Evolutionary conservation across 1,140 invertebrate genomes (phyloP).

Genomic region (Drosophila nannoptera): DNA sequence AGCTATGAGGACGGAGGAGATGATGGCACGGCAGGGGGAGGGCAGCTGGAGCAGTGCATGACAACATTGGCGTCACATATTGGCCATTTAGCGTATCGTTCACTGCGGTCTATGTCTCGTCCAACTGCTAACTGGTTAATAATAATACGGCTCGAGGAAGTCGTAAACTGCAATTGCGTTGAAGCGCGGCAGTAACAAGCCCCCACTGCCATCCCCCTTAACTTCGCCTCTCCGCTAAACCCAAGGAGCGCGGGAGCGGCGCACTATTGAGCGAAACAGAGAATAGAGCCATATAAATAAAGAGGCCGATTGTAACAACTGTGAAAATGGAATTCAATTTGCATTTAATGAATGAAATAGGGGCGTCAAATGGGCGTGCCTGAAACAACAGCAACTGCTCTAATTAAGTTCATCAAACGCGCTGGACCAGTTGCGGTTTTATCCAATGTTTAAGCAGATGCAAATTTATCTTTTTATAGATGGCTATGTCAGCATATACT

Average conservation of each 20-base stretch:
- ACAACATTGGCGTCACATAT: constrained; percentile 48
- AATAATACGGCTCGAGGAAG: constrained; percentile 52
- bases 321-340: constrained; percentile 41
- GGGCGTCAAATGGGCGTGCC: neutral
- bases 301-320: constrained; percentile 33
- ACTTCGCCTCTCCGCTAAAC: neutral
- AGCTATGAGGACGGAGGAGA: neutral
- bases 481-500: neutral
- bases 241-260: too few species aligned
- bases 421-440: constrained; percentile 2
- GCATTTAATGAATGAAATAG: constrained; percentile 43
- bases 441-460: neutral
- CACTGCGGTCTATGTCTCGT: constrained; percentile 16
- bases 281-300: constrained; percentile 21
- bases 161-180: constrained; percentile 59
- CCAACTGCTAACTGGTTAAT: constrained; percentile 48
- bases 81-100: constrained; percentile 52
- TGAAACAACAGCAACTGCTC: constrained; percentile 14
- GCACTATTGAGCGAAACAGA: constrained; percentile 6
- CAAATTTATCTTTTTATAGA: neutral
- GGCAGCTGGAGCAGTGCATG: constrained; percentile 20
- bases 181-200: constrained; percentile 41
- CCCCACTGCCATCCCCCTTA: neutral
- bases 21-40: neutral
- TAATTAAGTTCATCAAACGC: constrained; percentile 18